A percentile compares a stretch with the other conserved stretches of the same genome.
phyloP scores from a whole-genome alignment of 1,140 invertebrate species.

The Latrodectus geometricus region DNA sequence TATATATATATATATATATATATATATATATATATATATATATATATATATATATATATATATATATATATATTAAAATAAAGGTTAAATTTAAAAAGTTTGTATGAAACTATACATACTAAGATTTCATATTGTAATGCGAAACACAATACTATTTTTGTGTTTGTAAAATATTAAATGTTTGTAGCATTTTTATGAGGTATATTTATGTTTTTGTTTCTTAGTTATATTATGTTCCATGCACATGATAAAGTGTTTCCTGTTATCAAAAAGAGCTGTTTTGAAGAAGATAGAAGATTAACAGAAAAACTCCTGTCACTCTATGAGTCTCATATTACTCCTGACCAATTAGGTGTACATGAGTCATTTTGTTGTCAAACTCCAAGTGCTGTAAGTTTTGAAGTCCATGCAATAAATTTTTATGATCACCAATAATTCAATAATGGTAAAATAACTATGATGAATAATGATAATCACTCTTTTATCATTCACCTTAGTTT shows the following conservation, averaged over 20 bases:
- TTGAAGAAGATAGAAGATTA: slow-evolving; percentile 48
- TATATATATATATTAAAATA: too few relatives aligned
- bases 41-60: too few relatives aligned
- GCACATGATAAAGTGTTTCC: slow-evolving; percentile 63
- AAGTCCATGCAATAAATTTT: neutral
- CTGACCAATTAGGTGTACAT: slow-evolving; percentile 61
- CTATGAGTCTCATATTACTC: slow-evolving; percentile 35
- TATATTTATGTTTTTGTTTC: slow-evolving; percentile 30
- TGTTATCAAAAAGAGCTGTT: slow-evolving; percentile 53
- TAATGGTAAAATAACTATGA: too few relatives aligned
- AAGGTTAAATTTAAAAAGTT: too few relatives aligned
- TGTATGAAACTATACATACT: too few relatives aligned
- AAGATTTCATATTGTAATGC: too few relatives aligned
- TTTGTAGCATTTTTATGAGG: neutral
- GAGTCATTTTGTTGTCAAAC: slow-evolving; percentile 61
- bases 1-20: too few relatives aligned
- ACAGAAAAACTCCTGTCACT: slow-evolving; percentile 34
- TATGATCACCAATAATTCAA: too few relatives aligned
- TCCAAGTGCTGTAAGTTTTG: slow-evolving; percentile 60
- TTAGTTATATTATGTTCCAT: slow-evolving; percentile 58
- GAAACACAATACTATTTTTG: too few relatives aligned
- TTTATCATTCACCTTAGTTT: too few relatives aligned
- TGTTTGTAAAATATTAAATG: neutral
- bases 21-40: too few relatives aligned
- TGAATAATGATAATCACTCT: too few relatives aligned